Percentiles rank a stretch among this genome's conserved stretches.
These are phyloP conservation scores for Pangasius mekongensis DNA, from an alignment of 2,797 vertebrate species.

Conservation along the genomic window DNA sequence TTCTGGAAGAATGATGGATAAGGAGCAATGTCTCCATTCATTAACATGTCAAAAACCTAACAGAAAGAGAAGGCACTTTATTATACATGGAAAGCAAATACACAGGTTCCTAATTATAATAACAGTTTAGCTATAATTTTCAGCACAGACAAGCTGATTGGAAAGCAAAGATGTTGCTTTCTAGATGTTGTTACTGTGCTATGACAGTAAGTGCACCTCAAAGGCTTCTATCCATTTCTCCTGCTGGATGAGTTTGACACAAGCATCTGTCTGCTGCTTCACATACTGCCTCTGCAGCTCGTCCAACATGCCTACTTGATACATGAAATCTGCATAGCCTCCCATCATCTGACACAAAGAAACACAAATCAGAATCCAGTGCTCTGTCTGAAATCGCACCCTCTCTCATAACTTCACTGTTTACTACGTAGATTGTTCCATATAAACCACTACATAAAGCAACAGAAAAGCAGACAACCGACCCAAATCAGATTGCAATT, in stretches of 20 bases:
- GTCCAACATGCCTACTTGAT: slow-evolving; percentile 74
- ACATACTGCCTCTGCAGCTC: slow-evolving; percentile 73
- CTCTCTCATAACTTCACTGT: background rate
- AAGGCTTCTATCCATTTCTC: slow-evolving; percentile 81
- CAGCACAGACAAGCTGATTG: background rate
- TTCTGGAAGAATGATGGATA: slow-evolving; percentile 82
- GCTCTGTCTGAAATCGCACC: background rate
- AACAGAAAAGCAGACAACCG: background rate
- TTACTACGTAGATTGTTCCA: background rate
- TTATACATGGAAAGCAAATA: background rate
- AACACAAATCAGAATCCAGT: background rate
- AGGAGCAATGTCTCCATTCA: slow-evolving; percentile 75
- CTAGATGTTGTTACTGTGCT: too few species aligned
- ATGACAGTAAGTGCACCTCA: slow-evolving; percentile 65
- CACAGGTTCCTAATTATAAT: background rate
- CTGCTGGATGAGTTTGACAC: slow-evolving; percentile 75
- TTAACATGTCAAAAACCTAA: slow-evolving; percentile 80
- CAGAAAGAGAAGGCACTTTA: background rate
- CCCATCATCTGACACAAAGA: slow-evolving; percentile 72
- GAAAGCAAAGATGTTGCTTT: background rate
- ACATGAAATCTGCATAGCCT: slow-evolving; percentile 79
- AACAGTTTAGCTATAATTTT: background rate
- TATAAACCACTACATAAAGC: background rate
- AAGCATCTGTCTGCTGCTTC: slow-evolving; percentile 72
- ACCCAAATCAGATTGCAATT: background rate